Evolutionary conservation across 1,140 invertebrate species (phyloP), one percentile per base, ranked within the genome.

Genomic region (Lethocerus indicus): DNA sequence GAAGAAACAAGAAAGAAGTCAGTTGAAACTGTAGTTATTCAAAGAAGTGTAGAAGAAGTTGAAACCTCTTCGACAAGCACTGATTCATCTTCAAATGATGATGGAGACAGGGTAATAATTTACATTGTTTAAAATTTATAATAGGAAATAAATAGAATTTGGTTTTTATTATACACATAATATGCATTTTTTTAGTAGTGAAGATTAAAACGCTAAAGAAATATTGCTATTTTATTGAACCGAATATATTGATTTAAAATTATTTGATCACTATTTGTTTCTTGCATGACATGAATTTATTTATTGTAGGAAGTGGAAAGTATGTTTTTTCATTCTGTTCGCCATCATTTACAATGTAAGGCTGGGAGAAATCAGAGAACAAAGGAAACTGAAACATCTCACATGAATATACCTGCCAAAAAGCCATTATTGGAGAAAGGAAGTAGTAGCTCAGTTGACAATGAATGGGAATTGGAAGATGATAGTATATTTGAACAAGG

Each of bases 61-160:
- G 79, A 82, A 55, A 76, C 75, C 2, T 81, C 78, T 12, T 81
- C 80, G 1, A 81, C 79, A 0, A 82, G 79, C 5, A 81, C 79
- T 12, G 79, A 83, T 58, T 78, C 76, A 54, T 78, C 75, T 3
- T 64, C 68, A 51, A 68, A 74, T 18, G 76, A 80, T 50, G 69
- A 70, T 50, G 51, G 54, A 13, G 54, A 56, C 26, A 56, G 53
- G 51, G 54, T 56, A 28, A 36, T 42, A 14, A 14, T 13, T 29
- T n/a, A 36, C 18, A n/a, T n/a, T n/a, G n/a, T n/a, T n/a, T n/a
- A n/a, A n/a, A n/a, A n/a, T n/a, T n/a, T n/a, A n/a, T n/a, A n/a
- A n/a, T n/a, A n/a, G n/a, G n/a, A n/a, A n/a, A n/a, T n/a, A n/a
- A n/a, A n/a, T n/a, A n/a, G n/a, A n/a, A n/a, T n/a, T n/a, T n/a